Base-by-base conservation (phyloP, 1,140 invertebrate species). In the Drosophila pandora region DNA sequence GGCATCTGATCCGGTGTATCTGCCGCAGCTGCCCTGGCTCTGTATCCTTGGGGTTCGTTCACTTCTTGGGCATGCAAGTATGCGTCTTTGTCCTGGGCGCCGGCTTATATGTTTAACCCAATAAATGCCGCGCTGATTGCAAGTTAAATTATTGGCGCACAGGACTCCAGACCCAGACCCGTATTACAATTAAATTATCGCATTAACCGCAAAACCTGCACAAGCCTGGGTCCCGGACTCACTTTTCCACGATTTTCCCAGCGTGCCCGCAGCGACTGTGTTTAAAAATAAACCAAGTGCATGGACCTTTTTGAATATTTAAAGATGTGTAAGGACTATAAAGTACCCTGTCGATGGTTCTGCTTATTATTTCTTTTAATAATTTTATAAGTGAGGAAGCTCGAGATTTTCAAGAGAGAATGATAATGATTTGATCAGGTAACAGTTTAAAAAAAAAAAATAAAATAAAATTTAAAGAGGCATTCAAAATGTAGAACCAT, bases 171-270 rank as follows among this genome's bases (percentile, higher is more conserved):
- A 68, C 83, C 83, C 75, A 76, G 71, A 68, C 83, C 83, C 75
- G 79, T 79, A 87, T 87, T 87, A 87, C 83, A 88, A 88, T 87
- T 87, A 87, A 87, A 87, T 87, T 87, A 87, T 88, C 83, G 82
- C 82, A 87, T 87, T 87, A 87, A 88, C 82, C 83, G 64, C 82
- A 81, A 75, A 80, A 87, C 75, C 82, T 68, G 70, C 59, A 37
- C 61, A 50, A 28, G 43, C 39, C 56, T 54, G 50, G 21, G 59
- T 45, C 49, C 49, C 10, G 63, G 50, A 34, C 34, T 25, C 53
- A 28, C 43, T 58, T 52, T 28, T 21, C 47, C 45, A 34, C 47
- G 48, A 61, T 68, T 61, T 62, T 43, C 56, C 12, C 54, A 67
- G 65, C 60, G 60, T 62, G 59, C 79, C 69, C 62, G 62, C 68